A percentile compares a stretch with the other conserved stretches of the same genome.
phyloP scores from a whole-genome alignment of 2,113 vertebrate species.

The Eleginops maclovinus region DNA sequence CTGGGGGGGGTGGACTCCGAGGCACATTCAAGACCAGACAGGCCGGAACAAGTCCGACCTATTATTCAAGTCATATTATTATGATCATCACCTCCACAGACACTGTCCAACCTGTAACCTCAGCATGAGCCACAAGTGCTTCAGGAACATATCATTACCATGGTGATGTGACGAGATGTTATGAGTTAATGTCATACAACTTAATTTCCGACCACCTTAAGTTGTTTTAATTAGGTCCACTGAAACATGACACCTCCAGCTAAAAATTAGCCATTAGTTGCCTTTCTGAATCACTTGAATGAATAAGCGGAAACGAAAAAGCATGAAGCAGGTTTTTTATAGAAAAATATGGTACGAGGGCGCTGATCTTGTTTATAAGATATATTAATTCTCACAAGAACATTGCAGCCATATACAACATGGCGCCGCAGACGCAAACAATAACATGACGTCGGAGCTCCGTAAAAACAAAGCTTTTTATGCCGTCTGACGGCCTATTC shows the following conservation, averaged over 20 bases:
- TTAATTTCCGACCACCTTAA: constrained; percentile 20
- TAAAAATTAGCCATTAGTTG: constrained; percentile 5
- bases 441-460: too few relatives aligned
- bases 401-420: too few relatives aligned
- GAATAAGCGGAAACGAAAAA: background rate
- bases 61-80: constrained; percentile 69
- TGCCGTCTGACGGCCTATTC: too few relatives aligned
- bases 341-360: too few relatives aligned
- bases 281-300: constrained; percentile 1
- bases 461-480: too few relatives aligned
- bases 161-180: constrained; percentile 40
- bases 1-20: constrained; percentile 72
- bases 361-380: too few relatives aligned
- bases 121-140: constrained; percentile 75
- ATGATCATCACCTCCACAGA: constrained; percentile 67
- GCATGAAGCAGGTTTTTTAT: too few relatives aligned
- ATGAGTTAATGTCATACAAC: constrained; percentile 15
- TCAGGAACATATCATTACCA: constrained; percentile 36
- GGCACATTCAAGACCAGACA: constrained; percentile 76
- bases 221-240: constrained; percentile 32
- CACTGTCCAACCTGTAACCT: constrained; percentile 64
- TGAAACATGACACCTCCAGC: constrained; percentile 17
- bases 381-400: too few relatives aligned
- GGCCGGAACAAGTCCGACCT: constrained; percentile 70
- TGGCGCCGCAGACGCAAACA: too few relatives aligned